Base-by-base conservation (phyloP, 2,113 vertebrate genomes). In the Ammodytes dubius region DNA sequence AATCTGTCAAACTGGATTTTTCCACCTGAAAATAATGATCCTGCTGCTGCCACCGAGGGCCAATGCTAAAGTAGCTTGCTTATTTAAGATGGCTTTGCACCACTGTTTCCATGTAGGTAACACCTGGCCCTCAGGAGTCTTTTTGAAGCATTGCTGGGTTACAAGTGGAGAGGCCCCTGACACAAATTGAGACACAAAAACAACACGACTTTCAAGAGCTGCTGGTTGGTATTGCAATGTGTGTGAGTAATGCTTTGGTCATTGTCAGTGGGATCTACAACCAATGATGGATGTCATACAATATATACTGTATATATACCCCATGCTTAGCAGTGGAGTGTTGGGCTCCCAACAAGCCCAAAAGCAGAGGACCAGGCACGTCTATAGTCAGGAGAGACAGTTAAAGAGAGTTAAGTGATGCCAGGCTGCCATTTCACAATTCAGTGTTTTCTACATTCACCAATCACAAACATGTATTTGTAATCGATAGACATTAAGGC, bases 21-120 rank as follows among this genome's bases (percentile, higher is more conserved):
- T 96, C 96, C 97, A 96, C 96, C 96, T 97, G 96, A 97, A 98
- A 99, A 98, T 99, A 99, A 99, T 98, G 98, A 99, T 97, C 97
- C 96, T 94, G 27, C 95, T 95, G 96, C 96, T 95, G 96, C 96
- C 27, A 96, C 96, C 93, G 82, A 94, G 96, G 87, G 95, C 96
- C 96, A 95, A 27, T 86, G 96, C 96, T 97, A 96, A 94, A 94
- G 93, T 81, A 88, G 89, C 88, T 27, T 91, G 84, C 94, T 94
- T 94, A 92, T 93, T 95, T 94, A 92, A 92, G 92, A 93, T 88
- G 91, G 90, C 93, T 95, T 91, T 92, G 86, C 87, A 83, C 78
- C 37, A 58, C 70, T 84, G 87, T 79, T 88, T 2, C 78, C 74
- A 6, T 83, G 89, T 79, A 84, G 89, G 89, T 79, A 89, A 88